Conservation (phyloP, 2,797 vertebrate genomes). For the Enteromius afrohamiltoni region DNA sequence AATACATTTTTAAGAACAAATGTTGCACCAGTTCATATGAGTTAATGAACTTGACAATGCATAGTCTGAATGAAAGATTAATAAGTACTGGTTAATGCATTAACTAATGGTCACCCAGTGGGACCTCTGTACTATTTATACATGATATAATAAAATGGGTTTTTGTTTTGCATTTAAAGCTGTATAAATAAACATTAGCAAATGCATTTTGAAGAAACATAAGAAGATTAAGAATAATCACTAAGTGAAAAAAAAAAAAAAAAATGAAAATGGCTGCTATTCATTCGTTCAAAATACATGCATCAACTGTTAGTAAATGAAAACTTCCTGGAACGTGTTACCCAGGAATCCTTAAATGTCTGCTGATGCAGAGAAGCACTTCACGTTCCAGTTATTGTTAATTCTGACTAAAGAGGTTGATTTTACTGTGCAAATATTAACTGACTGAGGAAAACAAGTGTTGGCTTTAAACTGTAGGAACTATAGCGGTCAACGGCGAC, state of each 20-base stretch:
- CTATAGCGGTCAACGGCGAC: not conserved
- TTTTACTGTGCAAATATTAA: conserved; percentile 13
- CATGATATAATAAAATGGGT: not conserved
- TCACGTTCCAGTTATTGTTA: not conserved
- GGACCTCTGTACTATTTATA: not conserved
- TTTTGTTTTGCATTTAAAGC: not conserved
- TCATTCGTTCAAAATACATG: not conserved
- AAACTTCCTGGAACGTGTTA: not conserved
- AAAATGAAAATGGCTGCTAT: not conserved
- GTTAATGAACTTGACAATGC: not conserved
- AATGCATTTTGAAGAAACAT: not conserved
- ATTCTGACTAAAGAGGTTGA: not conserved
- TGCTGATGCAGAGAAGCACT: not conserved
- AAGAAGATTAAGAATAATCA: not conserved
- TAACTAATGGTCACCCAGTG: not conserved
- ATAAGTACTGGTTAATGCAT: not conserved
- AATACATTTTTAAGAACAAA: not conserved
- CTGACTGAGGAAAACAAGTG: not conserved
- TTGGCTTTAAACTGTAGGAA: not conserved
- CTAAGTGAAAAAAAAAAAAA: too few species aligned
- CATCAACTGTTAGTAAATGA: not conserved
- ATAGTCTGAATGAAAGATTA: not conserved
- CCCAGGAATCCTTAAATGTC: not conserved
- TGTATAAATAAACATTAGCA: not conserved
- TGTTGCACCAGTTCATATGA: not conserved